Base-by-base conservation (phyloP, 2,888 invertebrate genomes). In the Geophilus truncorum region DNA sequence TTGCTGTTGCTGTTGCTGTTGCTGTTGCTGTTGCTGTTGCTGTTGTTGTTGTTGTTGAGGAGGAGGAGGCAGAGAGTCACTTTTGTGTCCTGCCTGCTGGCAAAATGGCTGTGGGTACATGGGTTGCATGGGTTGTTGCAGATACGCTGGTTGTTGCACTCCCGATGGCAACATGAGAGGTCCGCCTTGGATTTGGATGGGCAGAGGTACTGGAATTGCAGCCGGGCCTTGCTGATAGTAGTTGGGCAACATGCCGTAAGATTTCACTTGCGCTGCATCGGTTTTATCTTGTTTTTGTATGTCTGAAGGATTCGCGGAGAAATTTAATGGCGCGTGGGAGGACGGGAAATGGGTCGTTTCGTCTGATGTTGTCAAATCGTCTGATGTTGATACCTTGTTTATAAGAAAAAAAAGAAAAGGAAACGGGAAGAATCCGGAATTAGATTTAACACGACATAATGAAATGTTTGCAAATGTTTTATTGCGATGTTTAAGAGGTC, bases 201-300 rank as follows among this genome's bases (percentile, higher is more conserved):
- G 81, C 9, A 82, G 45, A 4, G 82, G 82, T 9, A 82, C 79
- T 18, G 82, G 82, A 25, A 82, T 81, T 0, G 82, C 81, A 9
- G 81, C 80, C 18, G 82, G 80, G n/a, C 30, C 45, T 5, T 62
- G 77, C 18, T 10, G 79, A 79, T 25, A 80, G 32, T n/a, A 57
- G 51, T 34, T 78, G 7, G 80, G 40, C 28, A 23, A 12, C 30
- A 40, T 25, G 75, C 81, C 82, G 57, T 82, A 82, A 3, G 82
- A 82, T 32, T 81, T 82, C 36, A 81, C 81, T 80, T 80, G 78
- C 7, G 81, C 82, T 6, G 79, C 78, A 18, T 80, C 82, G n/a
- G 81, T 81, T 45, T 82, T 81, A 18, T 79, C 79, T 32, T 79
- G 79, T 57, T 79, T 79, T 18, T 62, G 79, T n/a, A 70, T 10